Conservation (phyloP, 2,797 vertebrate species). For the Anniella stebbinsi region DNA sequence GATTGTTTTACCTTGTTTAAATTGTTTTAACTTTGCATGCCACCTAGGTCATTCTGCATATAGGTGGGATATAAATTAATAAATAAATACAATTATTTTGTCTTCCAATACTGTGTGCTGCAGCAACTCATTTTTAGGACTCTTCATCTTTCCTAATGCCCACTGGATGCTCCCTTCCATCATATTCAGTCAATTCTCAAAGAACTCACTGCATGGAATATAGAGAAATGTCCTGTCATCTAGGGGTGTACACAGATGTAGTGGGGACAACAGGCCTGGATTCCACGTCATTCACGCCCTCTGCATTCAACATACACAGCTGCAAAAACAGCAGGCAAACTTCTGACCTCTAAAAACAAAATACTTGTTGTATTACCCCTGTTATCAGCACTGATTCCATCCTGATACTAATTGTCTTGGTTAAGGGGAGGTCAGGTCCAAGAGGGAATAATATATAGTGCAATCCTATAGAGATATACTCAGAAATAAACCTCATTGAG, state of each 20-base stretch:
- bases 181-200: rapidly evolving
- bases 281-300: not conserved
- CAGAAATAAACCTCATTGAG: not conserved
- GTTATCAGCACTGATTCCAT: constrained; percentile 5
- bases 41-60: too few relatives aligned
- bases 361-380: not conserved
- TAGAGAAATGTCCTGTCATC: not conserved
- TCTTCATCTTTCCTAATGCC: not conserved
- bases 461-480: not conserved
- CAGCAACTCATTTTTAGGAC: not conserved
- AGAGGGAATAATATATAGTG: not conserved
- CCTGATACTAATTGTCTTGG: not conserved
- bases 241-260: not conserved
- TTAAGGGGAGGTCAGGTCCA: not conserved
- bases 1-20: too few relatives aligned
- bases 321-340: constrained; percentile 52
- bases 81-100: too few relatives aligned
- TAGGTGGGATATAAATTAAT: too few relatives aligned
- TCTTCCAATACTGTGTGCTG: not conserved
- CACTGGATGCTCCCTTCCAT: not conserved
- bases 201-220: not conserved
- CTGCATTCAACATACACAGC: constrained; percentile 38
- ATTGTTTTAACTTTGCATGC: too few relatives aligned
- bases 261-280: constrained; percentile 20
- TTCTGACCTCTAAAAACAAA: constrained; percentile 25